Base-by-base conservation (phyloP, 2,113 vertebrate genomes). In the Pterophyllum scalare region DNA sequence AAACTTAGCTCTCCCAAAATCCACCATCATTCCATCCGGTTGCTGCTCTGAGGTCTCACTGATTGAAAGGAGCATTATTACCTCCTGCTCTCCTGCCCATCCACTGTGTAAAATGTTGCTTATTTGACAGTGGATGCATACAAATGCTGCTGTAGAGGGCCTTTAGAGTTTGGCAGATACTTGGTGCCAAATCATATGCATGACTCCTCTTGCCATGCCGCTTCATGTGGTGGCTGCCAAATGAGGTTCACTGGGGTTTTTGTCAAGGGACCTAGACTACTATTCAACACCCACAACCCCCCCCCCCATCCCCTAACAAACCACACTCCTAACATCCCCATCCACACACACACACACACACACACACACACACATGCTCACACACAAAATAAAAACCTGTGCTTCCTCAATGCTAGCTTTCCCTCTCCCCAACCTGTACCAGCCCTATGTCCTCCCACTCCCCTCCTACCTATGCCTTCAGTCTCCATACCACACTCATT, bases 151-250 rank as follows among this genome's bases (percentile, higher is more conserved):
- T 89, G 84, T 89, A 22, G 82, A 22, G 80, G 87, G 79, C 88
- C 85, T 92, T 88, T 85, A 92, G 83, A 83, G 28, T 91, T 90
- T 89, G 88, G 91, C 89, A 91, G 80, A 88, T 85, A 75, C 64
- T 89, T 76, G 77, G 79, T 88, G 88, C 88, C 89, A 93, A 92
- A 94, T 94, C 91, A 94, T 92, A 94, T 93, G 94, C 93, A 91
- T 89, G 92, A 93, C 81, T 92, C 88, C 88, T 92, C 93, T 92
- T 83, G 89, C 93, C 85, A 90, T 92, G 88, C 89, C 60, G 88
- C 91, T 93, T 93, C 90, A 93, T 93, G 89, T 90, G 89, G 89
- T 90, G 89, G 85, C 90, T 91, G 94, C 93, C 94, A 95, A 93
- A 82, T 88, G 85, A 86, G 89, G 89, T 91, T 91, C 91, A 76